Base-by-base conservation (phyloP, 2,888 invertebrate species). In the Agelastica alni region DNA sequence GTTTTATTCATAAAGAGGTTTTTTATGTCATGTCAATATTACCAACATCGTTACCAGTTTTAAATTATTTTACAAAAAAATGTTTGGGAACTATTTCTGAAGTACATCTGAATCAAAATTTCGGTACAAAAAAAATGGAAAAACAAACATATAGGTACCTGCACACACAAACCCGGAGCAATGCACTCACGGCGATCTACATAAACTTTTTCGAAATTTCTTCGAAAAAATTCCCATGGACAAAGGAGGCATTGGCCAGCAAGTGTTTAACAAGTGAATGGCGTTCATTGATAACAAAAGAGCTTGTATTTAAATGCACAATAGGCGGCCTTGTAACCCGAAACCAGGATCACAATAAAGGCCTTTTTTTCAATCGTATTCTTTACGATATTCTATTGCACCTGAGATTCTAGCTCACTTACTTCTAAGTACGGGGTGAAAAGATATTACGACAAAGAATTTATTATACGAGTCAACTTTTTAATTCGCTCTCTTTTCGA, bases 321-420 rank as follows among this genome's bases (percentile, higher is more conserved):
- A 70, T 68, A 62, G 67, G 51, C 64, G 67, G 67, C 72, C 72
- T 72, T 72, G 72, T 71, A 72, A 72, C 71, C 70, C 68, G 70
- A 72, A 69, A 70, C 72, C 63, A 55, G 57, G 59, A 52, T 55
- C 47, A 53, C 52, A 59, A 56, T 53, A 53, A 51, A 58, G 58
- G 60, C 59, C 61, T 61, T 59, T 63, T 58, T 63, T 63, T 43
- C 49, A 2, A 5, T 32, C 17, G 28, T 28, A 26, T 34, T 18
- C 7, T 13, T 43, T 30, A 32, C 34, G 4, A 37, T 32, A 48
- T 47, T 51, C 55, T 55, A 51, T 53, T 58, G 54, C 59, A 59
- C 55, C 56, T 59, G 59, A 56, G 53, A 39, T 26, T 39, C 6
- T 17, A 47, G 37, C 34, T 42, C 18, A 34, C 14, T 45, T 45